Conservation (phyloP, 2,888 invertebrate species). For the Caradrina kadenii region DNA sequence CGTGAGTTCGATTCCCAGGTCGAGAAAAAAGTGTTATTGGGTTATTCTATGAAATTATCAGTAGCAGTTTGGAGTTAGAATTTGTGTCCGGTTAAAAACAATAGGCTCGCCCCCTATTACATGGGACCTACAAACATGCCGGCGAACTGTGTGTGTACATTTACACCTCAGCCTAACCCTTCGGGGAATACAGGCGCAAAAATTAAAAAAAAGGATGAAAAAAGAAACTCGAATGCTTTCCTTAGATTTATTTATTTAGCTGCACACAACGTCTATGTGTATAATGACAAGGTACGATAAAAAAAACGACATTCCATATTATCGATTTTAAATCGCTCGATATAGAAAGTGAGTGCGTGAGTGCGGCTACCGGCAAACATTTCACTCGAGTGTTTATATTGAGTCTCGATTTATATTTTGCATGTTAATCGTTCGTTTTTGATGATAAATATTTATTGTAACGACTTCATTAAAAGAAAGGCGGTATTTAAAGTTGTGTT, state of each 20-base stretch:
- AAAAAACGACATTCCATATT: conserved; percentile 62
- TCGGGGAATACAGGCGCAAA: no score
- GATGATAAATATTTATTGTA: conserved; percentile 57
- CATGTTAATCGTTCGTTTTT: conserved; percentile 51
- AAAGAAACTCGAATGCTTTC: conserved; percentile 23
- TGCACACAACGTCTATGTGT: conserved; percentile 11
- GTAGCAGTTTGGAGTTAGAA: no score
- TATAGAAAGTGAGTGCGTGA: conserved; percentile 81
- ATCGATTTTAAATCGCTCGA: conserved; percentile 66
- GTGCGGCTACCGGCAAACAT: conserved; percentile 54
- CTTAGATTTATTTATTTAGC: conserved; percentile 27
- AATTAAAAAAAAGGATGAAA: no score
- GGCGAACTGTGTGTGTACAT: no score
- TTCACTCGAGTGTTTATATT: conserved; percentile 63
- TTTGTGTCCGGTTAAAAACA: no score
- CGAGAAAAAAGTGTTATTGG: no score
- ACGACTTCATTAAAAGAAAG: conserved; percentile 14
- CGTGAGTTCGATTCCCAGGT: no score
- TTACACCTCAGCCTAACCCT: no score
- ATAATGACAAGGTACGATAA: conserved; percentile 45
- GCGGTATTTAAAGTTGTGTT: neutral
- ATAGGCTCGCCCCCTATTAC: no score
- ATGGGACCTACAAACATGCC: no score
- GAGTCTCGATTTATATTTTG: conserved; percentile 59
- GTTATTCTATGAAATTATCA: no score